These are phyloP conservation scores for Diabrotica virgifera DNA, from an alignment of 1,140 invertebrate species.

Conservation along the genomic window DNA sequence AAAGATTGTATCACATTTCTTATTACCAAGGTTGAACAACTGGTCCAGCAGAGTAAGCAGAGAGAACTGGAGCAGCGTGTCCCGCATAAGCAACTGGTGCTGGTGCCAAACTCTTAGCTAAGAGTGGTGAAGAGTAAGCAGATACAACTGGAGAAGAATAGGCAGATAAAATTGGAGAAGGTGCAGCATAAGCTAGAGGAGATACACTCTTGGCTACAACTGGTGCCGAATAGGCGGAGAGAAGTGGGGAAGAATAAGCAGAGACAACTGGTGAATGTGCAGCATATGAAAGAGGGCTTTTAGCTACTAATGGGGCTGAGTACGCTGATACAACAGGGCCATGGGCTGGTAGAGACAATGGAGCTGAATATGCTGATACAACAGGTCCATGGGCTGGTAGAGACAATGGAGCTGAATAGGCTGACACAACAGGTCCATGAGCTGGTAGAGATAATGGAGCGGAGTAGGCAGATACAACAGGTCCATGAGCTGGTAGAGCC, in stretches of 20 bases:
- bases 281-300: slow-evolving; percentile 42
- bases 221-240: slow-evolving; percentile 40
- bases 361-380: slow-evolving; percentile 15
- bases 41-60: not conserved
- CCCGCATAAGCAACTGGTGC: not conserved
- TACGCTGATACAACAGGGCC: slow-evolving; percentile 34
- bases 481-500: slow-evolving; percentile 2
- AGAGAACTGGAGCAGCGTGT: not conserved
- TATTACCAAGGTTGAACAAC: too few species aligned
- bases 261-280: slow-evolving; percentile 47
- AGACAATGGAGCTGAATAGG: slow-evolving; percentile 11
- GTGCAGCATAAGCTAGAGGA: slow-evolving; percentile 50
- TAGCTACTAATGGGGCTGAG: slow-evolving; percentile 18
- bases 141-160: slow-evolving; percentile 39
- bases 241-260: slow-evolving; percentile 43
- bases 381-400: not conserved
- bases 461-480: slow-evolving; percentile 13
- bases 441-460: not conserved
- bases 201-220: slow-evolving; percentile 37
- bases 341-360: slow-evolving; percentile 10
- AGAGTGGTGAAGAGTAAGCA: not conserved
- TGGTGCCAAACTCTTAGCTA: not conserved
- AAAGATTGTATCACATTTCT: too few species aligned
- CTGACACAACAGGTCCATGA: not conserved
- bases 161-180: slow-evolving; percentile 47